Evolutionary conservation across 2,888 invertebrate genomes (phyloP).

Genomic region (Cenopis cana): DNA sequence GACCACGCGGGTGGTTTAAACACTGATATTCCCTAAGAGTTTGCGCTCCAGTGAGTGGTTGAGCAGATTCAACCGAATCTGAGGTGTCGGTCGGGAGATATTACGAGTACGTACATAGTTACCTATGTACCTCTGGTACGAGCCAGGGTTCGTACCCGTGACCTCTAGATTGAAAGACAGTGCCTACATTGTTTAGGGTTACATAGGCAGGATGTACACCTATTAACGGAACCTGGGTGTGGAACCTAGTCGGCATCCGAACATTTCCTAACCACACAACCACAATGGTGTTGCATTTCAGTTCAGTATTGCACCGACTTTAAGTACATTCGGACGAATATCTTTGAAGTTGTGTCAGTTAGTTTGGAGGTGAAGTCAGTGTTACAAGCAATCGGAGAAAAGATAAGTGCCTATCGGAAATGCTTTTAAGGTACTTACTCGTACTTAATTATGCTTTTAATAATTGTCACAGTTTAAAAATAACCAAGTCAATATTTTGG

Average conservation of each 20-base stretch:
- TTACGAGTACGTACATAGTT: no score
- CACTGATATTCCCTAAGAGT: no score
- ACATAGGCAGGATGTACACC: not conserved
- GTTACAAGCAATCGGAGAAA: not conserved
- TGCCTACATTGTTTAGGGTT: no score
- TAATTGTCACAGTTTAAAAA: not conserved
- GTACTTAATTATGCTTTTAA: not conserved
- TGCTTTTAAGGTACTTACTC: constrained; percentile 12
- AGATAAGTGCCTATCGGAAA: not conserved
- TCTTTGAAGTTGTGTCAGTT: constrained; percentile 2
- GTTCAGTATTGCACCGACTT: constrained; percentile 9
- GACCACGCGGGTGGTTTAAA: no score
- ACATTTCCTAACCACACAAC: not conserved
- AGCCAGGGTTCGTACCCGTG: no score
- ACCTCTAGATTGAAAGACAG: no score
- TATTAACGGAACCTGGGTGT: not conserved
- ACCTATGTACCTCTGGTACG: no score
- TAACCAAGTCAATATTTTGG: not conserved
- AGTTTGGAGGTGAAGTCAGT: not conserved
- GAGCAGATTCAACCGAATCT: no score
- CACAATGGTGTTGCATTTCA: not conserved
- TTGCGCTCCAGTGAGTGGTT: no score
- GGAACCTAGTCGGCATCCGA: not conserved
- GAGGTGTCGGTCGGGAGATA: no score
- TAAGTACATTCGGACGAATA: constrained; percentile 16